Evolutionary conservation across 2,113 vertebrate genomes (phyloP).

Genomic region (Arothron firmamentum): DNA sequence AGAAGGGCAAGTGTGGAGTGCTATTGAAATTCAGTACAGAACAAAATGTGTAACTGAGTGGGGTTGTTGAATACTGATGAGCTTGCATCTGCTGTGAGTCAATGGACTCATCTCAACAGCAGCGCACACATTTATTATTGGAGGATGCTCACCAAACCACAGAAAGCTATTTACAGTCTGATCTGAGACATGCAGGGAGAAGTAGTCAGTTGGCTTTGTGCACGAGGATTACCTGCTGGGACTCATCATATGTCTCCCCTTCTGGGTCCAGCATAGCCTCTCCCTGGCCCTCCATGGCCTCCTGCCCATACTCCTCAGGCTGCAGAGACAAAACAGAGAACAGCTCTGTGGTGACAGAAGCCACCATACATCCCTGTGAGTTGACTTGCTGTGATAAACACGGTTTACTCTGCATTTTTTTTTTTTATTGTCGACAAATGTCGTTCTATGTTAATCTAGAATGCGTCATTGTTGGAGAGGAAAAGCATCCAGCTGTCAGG

Average conservation of each 20-base stretch:
- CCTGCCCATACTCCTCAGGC: slow-evolving; percentile 94
- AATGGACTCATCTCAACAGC: slow-evolving; percentile 18
- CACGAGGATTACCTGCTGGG: slow-evolving; percentile 82
- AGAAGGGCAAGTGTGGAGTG: slow-evolving; percentile 41
- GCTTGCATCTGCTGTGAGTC: slow-evolving; percentile 22
- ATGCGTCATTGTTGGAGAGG: no score
- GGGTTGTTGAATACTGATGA: slow-evolving; percentile 33
- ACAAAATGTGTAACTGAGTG: slow-evolving; percentile 32
- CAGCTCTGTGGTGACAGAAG: background rate
- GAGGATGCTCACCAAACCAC: background rate
- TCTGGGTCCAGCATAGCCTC: slow-evolving; percentile 90
- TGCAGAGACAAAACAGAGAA: slow-evolving; percentile 56
- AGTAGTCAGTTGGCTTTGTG: slow-evolving; percentile 13
- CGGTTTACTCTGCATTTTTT: background rate
- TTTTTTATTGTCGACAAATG: background rate
- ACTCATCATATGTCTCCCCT: slow-evolving; percentile 89
- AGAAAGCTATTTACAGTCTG: background rate
- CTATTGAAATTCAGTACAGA: slow-evolving; percentile 42
- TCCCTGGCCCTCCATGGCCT: slow-evolving; percentile 89
- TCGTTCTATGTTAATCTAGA: background rate
- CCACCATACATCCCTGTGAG: background rate
- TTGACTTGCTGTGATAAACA: background rate
- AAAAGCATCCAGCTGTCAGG: no score
- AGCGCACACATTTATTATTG: background rate
- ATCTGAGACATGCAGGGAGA: slow-evolving; percentile 1